Conservation (phyloP, 92 coral and sea anemone genomes). For the Nematostella vectensis region DNA sequence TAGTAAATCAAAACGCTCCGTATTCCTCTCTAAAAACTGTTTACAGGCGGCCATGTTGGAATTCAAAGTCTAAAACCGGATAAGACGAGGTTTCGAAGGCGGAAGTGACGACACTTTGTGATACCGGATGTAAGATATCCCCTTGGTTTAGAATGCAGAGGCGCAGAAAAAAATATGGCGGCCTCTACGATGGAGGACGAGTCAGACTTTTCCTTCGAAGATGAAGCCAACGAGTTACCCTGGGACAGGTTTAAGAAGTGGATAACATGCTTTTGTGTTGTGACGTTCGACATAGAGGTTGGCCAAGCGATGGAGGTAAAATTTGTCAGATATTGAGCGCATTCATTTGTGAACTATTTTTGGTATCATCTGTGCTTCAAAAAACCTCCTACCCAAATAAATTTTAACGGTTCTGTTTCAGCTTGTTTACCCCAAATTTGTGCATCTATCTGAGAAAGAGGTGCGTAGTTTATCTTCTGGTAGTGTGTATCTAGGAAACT, state of each 20-base stretch:
- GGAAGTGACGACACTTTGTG: slow-evolving; percentile 29
- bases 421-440: slow-evolving; percentile 82
- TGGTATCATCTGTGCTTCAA: not conserved
- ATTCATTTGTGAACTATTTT: too few relatives aligned
- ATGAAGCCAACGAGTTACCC: slow-evolving; percentile 63
- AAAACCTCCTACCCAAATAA: not conserved
- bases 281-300: slow-evolving; percentile 91
- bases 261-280: slow-evolving; percentile 97
- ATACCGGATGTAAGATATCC: slow-evolving; percentile 19
- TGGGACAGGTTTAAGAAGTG: slow-evolving; percentile 98
- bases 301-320: slow-evolving; percentile 98
- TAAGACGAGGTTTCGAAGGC: too few relatives aligned
- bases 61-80: too few relatives aligned
- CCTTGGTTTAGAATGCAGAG: not conserved
- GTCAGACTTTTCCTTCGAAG: slow-evolving; percentile 36
- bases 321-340: not conserved
- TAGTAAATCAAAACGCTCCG: too few relatives aligned
- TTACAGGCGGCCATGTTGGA: too few relatives aligned
- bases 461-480: slow-evolving; percentile 21
- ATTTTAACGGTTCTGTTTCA: slow-evolving; percentile 14
- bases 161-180: slow-evolving; percentile 52
- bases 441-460: slow-evolving; percentile 92
- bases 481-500: slow-evolving; percentile 1
- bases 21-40: too few relatives aligned
- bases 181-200: slow-evolving; percentile 42